phyloP scores from a whole-genome alignment of 2,113 vertebrate genomes.

The Sebastes fasciatus region DNA sequence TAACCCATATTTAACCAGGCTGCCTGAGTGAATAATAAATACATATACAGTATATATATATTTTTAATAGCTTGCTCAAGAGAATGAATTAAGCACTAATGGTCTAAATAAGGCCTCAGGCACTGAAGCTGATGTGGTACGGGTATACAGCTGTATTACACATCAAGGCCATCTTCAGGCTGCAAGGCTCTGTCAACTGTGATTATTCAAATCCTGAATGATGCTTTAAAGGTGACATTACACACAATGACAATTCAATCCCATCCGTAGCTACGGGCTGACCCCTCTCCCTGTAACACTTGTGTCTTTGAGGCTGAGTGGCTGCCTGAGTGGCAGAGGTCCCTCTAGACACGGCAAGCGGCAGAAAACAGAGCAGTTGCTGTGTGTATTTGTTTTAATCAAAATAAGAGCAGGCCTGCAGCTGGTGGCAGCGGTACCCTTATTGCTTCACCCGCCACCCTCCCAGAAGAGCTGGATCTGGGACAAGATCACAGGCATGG shows the following conservation, averaged over 20 bases:
- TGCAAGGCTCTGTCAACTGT: constrained; percentile 72
- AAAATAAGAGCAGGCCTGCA: constrained; percentile 67
- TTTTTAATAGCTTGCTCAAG: constrained; percentile 17
- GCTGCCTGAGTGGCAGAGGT: constrained; percentile 63
- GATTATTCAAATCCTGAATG: constrained; percentile 82
- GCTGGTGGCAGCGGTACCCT: constrained; percentile 63
- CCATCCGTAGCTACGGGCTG: constrained; percentile 72
- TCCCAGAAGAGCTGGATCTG: constrained; percentile 70
- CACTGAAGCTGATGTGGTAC: neutral
- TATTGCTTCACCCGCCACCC: constrained; percentile 52
- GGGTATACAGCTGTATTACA: constrained; percentile 33
- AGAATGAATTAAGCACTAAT: constrained; percentile 40
- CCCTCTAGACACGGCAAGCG: constrained; percentile 60
- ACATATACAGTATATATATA: neutral
- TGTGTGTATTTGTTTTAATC: constrained; percentile 78
- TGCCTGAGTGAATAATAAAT: constrained; percentile 40
- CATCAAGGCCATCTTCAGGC: constrained; percentile 65
- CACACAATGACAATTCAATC: constrained; percentile 80
- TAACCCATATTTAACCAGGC: constrained; percentile 40
- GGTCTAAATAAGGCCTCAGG: constrained; percentile 48
- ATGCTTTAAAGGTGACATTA: constrained; percentile 78
- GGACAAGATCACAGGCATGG: constrained; percentile 66
- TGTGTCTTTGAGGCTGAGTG: constrained; percentile 66
- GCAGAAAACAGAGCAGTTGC: constrained; percentile 73
- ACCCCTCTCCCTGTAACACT: constrained; percentile 59